These are phyloP conservation scores for Trichogramma evanescens DNA, from an alignment of 2,888 invertebrate species.

Conservation along the genomic window DNA sequence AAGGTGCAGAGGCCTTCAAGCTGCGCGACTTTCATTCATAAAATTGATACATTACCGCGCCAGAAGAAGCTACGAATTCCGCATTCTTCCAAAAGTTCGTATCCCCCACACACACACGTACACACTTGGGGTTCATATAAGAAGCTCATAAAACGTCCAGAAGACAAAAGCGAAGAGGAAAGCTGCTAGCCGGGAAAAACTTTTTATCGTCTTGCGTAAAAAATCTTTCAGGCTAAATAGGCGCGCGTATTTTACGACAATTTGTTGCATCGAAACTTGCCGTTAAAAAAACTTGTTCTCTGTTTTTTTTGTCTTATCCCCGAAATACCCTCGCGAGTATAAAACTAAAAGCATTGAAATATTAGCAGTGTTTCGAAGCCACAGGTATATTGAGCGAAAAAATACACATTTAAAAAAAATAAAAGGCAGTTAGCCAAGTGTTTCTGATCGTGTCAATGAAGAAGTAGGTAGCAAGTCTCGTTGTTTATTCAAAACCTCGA, in stretches of 20 bases:
- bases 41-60: slow-evolving; percentile 19
- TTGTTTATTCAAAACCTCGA: slow-evolving; percentile 22
- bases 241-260: too few relatives aligned
- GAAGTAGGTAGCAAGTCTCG: not conserved
- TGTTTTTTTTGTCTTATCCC: not conserved
- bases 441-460: too few relatives aligned
- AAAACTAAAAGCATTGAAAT: too few relatives aligned
- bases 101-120: too few relatives aligned
- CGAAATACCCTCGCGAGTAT: not conserved
- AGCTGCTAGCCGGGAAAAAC: not conserved
- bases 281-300: not conserved
- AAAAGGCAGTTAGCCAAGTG: too few relatives aligned
- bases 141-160: slow-evolving; percentile 8
- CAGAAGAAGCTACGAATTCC: slow-evolving; percentile 2
- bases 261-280: not conserved
- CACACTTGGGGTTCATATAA: slow-evolving; percentile 4
- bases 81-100: slow-evolving; percentile 2
- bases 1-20: not conserved
- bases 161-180: not conserved
- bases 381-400: too few relatives aligned
- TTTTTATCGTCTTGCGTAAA: not conserved
- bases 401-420: too few relatives aligned
- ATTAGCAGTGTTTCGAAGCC: too few relatives aligned
- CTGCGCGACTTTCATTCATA: slow-evolving; percentile 12
- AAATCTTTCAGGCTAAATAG: not conserved